Conservation (phyloP, 2,888 invertebrate species). For the Schrankia costaestrigalis region DNA sequence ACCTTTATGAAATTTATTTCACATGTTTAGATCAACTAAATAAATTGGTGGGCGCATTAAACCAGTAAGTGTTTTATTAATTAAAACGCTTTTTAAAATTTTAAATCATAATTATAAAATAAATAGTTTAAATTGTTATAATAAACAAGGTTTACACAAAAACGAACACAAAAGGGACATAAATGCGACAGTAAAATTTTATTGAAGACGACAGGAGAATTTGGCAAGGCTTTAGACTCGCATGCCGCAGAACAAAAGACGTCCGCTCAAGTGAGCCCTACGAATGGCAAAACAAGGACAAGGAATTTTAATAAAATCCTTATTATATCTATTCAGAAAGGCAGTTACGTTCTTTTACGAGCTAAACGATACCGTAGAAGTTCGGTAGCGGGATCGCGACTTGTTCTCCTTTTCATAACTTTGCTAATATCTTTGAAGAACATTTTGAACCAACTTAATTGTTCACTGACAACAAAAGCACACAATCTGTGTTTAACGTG, state of each 20-base stretch:
- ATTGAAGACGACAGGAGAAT: constrained; percentile 51
- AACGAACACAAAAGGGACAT: constrained; percentile 48
- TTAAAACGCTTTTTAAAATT: no score
- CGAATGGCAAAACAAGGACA: constrained; percentile 69
- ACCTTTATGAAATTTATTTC: no score
- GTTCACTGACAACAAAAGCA: constrained; percentile 41
- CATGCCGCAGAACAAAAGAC: constrained; percentile 65
- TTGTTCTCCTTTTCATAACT: constrained; percentile 52
- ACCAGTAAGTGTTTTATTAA: no score
- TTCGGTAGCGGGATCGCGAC: constrained; percentile 53
- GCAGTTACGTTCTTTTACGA: constrained; percentile 73
- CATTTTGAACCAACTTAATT: constrained; percentile 52
- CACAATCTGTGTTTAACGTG: constrained; percentile 32
- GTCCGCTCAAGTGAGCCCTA: constrained; percentile 44
- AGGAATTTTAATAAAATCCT: constrained; percentile 78
- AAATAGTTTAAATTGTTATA: no score
- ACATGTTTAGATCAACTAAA: no score
- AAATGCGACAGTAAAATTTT: constrained; percentile 56
- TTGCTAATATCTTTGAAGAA: constrained; percentile 59
- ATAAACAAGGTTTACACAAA: no score
- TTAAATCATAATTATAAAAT: no score
- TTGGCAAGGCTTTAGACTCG: constrained; percentile 51
- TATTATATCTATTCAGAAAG: constrained; percentile 76
- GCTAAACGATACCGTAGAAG: constrained; percentile 55
- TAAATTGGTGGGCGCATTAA: no score